Evolutionary conservation across 2,888 invertebrate species (phyloP), one percentile per base, ranked within the genome.

Genomic region (Meiosimyza decipiens): DNA sequence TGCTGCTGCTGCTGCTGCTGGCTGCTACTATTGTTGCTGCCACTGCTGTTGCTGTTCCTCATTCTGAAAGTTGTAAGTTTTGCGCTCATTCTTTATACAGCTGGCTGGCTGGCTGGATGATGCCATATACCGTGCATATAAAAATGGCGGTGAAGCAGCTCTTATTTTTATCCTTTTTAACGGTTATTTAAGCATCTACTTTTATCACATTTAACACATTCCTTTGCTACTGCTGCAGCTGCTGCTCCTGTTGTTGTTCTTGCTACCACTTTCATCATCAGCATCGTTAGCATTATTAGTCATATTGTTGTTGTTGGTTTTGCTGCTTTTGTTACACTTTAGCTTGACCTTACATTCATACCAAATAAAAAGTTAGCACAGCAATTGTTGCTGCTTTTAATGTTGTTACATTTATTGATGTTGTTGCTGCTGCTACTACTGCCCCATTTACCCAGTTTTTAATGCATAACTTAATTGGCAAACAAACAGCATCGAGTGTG

Each of bases 401-500:
- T 40, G 40, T 40, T 40, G 40, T 9, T 28, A 28, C 28, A 28
- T 28, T 28, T 28, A 28, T 28, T 28, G 28, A 28, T 40, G 75
- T 73, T 68, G 73, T 62, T 71, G 70, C 51, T 77, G 75, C 71
- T 15, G 70, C 75, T 76, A 75, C 22, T 59, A 67, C 47, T 9
- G n/a, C 40, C 55, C 40, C 50, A 66, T 22, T n/a, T 9, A 50
- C 2, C 15, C 63, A 62, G n/a, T 47, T 57, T 73, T 54, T 28
- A 69, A 69, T 28, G 12, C 60, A n/a, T 65, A 16, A 57, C 57
- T 22, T 15, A 40, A 40, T 40, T 40, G 40, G 40, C 40, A 40
- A 40, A 9, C 40, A 40, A 40, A 40, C 40, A 40, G 40, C 40
- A 40, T 40, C 40, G 40, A 40, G 40, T 40, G 40, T 40, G 40